phyloP scores from a whole-genome alignment of 2,797 vertebrate species.

The Neopelma chrysocephalum region DNA sequence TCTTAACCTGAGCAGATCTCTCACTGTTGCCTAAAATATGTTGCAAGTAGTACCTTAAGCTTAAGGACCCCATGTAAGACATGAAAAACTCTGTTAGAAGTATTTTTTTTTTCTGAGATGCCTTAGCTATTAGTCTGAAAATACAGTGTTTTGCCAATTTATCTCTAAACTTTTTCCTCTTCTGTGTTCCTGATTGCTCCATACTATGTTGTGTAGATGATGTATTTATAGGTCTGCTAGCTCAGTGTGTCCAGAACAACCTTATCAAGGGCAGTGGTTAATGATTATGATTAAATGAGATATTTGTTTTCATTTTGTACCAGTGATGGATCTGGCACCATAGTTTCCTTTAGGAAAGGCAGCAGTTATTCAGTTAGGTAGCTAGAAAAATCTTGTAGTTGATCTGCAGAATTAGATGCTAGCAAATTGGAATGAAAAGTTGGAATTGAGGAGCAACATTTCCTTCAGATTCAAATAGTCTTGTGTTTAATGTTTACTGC shows the following conservation, averaged over 20 bases:
- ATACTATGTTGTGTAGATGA: rapidly evolving
- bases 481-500: neutral
- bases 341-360: neutral
- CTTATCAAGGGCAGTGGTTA: neutral
- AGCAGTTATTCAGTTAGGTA: neutral
- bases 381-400: neutral
- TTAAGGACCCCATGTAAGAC: neutral
- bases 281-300: neutral
- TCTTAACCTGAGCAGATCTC: neutral
- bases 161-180: neutral
- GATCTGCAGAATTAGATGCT: neutral
- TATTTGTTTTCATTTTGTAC: neutral
- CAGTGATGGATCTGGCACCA: neutral
- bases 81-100: neutral
- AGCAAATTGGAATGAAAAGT: neutral
- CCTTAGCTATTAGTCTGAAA: neutral
- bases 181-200: neutral
- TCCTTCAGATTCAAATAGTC: neutral
- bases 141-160: neutral
- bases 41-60: neutral
- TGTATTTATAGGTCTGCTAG: neutral
- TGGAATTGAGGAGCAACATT: neutral
- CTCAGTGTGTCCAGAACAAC: neutral
- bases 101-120: neutral
- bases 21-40: neutral